Base-by-base conservation (phyloP, 30 jellyfish, hydroid and myxozoan species). In the Mastigias papua region DNA sequence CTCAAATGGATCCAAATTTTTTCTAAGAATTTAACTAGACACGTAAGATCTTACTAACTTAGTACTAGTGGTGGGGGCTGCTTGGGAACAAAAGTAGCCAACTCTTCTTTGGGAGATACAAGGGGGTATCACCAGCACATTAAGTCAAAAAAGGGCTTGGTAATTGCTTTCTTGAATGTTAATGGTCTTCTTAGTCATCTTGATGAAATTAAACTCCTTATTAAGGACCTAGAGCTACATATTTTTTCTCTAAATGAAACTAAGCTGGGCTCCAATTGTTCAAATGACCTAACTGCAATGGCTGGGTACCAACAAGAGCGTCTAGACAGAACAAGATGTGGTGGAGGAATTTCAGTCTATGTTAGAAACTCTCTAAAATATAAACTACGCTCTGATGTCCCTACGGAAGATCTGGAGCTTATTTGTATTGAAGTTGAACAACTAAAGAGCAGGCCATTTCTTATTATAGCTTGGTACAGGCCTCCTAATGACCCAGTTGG, bases 381-480 rank as follows among this genome's bases (percentile, higher is more conserved):
- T 32, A 73, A 73, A 32, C 71, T 23, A 2, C 71, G 85, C 3
- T 2, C 4, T 23, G 85, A 73, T 73, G 85, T 73, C 77, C 77
- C 85, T 73, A 48, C 2, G 11, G 85, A 73, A 10, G 85, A 73
- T 31, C 72, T 73, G 30, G 85, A 73, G 23, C 72, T 73, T 31
- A 29, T 73, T 32, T 73, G 85, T 48, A 73, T 73, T 73, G 85
- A 73, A 77, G 70, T 34, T 15, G 72, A 73, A 9, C 85, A 79
- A n/a, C 79, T 51, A 3, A 37, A 11, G 11, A 3, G 54, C 54
- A 37, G 11, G 11, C 11, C 54, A 3, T 37, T 37, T 37, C 79
- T 67, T 5, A 69, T 37, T 30, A 7, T 37, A 20, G 85, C 73
- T 23, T 73, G 85, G 85, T 73, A 73, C 70, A 33, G 85, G 25